phyloP scores from a whole-genome alignment of 2,888 invertebrate species.

The Ochropleura plecta region DNA sequence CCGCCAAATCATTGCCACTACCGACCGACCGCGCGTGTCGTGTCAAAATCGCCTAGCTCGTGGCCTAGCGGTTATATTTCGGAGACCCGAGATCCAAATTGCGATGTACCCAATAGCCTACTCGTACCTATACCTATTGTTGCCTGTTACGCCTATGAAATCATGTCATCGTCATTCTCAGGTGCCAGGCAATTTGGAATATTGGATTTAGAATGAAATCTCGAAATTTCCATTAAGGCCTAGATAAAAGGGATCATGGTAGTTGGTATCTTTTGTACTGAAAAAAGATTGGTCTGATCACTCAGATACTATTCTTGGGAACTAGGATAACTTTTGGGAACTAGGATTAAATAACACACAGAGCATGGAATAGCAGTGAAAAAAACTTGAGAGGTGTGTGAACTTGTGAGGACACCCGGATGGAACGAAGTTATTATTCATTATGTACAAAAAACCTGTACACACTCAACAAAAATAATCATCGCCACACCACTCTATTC shows the following conservation, averaged over 20 bases:
- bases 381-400: no score
- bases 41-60: not conserved
- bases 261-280: not conserved
- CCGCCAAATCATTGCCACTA: not conserved
- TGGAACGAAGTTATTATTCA: no score
- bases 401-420: no score
- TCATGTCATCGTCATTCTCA: not conserved
- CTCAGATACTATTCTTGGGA: no score
- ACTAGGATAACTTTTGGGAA: no score
- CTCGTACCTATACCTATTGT: slow-evolving; percentile 12
- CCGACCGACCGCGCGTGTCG: no score
- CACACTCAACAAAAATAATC: no score
- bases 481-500: no score
- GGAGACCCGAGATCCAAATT: not conserved
- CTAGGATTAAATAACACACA: no score
- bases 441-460: no score
- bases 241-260: not conserved
- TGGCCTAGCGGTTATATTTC: not conserved
- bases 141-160: slow-evolving; percentile 14
- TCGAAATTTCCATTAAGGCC: not conserved
- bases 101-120: not conserved
- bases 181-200: slow-evolving; percentile 6
- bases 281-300: no score
- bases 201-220: slow-evolving; percentile 8
- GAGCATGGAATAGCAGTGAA: no score